Evolutionary conservation across 2,113 vertebrate species (phyloP), one percentile per base, ranked within the genome.

Genomic region (Bos indicus): DNA sequence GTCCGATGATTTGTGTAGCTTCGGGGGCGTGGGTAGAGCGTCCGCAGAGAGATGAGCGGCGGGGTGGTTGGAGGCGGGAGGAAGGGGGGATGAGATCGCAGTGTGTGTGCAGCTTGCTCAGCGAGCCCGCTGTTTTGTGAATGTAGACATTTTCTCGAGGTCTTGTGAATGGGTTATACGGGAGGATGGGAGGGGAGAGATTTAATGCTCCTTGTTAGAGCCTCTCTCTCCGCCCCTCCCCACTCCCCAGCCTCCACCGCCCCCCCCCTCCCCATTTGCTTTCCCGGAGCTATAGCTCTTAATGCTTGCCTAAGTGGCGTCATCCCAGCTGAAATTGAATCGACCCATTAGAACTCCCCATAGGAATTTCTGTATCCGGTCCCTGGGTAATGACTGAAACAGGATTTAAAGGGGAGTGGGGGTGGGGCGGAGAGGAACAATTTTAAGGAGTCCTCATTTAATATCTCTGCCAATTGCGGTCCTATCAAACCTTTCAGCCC

Each of bases 271-370:
- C 94, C 84, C 97, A 97, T 97, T 98, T 57, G 97, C 97, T 95
- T 99, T 98, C 98, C 98, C 98, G 98, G 98, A 99, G 98, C 98
- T 96, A 96, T 78, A 98, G 98, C 98, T 98, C 98, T 99, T 99
- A 98, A 98, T 98, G 99, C 98, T 98, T 98, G 95, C 97, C 98
- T 96, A 97, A 99, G 99, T 99, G 99, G 99, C 99, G 99, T 99
- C 99, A 99, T 99, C 98, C 98, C 93, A 36, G 98, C 98, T 98
- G 99, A 98, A 99, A 99, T 98, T 93, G 99, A 98, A 98, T 98
- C 98, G 98, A 99, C 98, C 99, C 98, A 99, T 99, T 99, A 99
- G 98, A 98, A 97, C 98, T 98, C 99, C 99, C 99, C 98, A 97
- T 96, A 99, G 99, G 98, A 98, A 99, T 98, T 98, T 93, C 98